These are phyloP conservation scores for Anguilla pacifica DNA, from an alignment of 2,797 vertebrate species.

Conservation along the genomic window DNA sequence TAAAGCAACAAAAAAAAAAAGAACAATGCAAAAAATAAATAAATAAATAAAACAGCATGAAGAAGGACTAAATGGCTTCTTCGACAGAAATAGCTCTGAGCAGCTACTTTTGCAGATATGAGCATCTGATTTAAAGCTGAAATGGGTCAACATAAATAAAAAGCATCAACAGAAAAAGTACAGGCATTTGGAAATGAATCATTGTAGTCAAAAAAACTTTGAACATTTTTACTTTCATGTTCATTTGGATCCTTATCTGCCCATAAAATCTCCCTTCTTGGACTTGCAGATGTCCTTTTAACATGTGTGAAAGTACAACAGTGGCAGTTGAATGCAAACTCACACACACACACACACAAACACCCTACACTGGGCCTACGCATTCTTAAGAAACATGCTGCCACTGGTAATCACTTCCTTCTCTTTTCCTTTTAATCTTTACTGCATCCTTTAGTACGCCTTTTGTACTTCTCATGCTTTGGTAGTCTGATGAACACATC, in stretches of 20 bases:
- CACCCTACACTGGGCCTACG: neutral
- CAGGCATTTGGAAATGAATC: neutral
- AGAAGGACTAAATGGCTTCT: neutral
- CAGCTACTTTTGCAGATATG: neutral
- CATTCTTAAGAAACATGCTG: neutral
- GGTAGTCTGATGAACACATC: neutral
- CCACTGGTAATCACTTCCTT: neutral
- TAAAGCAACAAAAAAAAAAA: neutral
- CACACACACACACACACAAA: neutral
- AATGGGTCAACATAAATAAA: neutral
- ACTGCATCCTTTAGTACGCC: neutral
- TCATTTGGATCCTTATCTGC: neutral
- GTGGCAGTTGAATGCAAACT: neutral
- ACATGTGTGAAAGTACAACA: neutral
- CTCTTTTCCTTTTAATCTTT: neutral
- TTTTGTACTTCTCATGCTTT: neutral
- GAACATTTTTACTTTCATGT: neutral
- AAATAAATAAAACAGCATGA: neutral
- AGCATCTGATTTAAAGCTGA: neutral
- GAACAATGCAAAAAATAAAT: neutral
- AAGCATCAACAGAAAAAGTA: neutral
- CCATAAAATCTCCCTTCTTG: neutral
- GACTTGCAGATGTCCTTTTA: neutral
- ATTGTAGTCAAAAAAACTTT: neutral
- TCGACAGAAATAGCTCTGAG: neutral